phyloP scores from a whole-genome alignment of 2,113 vertebrate genomes.

The Perccottus glenii region DNA sequence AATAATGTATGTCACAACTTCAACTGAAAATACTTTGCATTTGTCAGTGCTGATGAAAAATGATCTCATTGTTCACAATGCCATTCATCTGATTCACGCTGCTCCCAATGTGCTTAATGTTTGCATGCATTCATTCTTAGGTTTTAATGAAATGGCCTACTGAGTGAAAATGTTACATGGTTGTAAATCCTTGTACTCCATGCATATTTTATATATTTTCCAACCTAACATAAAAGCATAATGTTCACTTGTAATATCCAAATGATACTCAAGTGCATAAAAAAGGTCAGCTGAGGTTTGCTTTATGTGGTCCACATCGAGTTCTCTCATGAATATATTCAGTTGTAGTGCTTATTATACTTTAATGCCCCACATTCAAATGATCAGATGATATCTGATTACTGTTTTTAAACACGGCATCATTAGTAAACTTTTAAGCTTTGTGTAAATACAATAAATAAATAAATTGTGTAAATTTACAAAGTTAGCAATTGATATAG shows the following conservation, averaged over 20 bases:
- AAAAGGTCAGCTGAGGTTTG: conserved; percentile 4
- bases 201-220: conserved; percentile 43
- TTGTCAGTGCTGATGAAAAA: conserved; percentile 1
- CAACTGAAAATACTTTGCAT: not conserved
- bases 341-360: conserved; percentile 18
- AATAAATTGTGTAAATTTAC: not conserved
- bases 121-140: conserved; percentile 14
- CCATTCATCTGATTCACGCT: conserved; percentile 43
- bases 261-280: conserved; percentile 11
- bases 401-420: not conserved
- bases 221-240: conserved; percentile 26
- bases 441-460: not conserved
- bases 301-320: conserved; percentile 3
- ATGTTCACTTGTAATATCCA: conserved; percentile 28
- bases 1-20: not conserved
- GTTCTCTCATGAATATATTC: conserved; percentile 8
- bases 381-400: not conserved
- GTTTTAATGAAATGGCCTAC: conserved; percentile 44
- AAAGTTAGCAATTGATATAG: not conserved
- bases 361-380: conserved; percentile 12
- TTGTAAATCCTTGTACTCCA: conserved; percentile 48
- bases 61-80: conserved; percentile 21
- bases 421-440: not conserved
- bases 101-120: conserved; percentile 22
- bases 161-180: conserved; percentile 37